Percentiles rank a stretch among this genome's conserved stretches.
These are phyloP conservation scores for Gobius niger DNA, from an alignment of 2,113 vertebrate species.

Conservation along the genomic window DNA sequence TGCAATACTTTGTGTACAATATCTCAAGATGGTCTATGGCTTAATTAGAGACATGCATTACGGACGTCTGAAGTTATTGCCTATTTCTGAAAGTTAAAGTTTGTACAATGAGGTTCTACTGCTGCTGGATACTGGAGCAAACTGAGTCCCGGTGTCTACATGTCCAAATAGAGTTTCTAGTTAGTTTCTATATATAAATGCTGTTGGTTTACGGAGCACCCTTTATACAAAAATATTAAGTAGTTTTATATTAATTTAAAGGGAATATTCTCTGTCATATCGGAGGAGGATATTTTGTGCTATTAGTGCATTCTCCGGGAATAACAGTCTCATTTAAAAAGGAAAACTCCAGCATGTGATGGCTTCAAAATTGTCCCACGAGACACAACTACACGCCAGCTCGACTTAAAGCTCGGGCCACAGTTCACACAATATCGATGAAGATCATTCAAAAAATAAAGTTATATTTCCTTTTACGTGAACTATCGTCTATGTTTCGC, in stretches of 20 bases:
- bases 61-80: not conserved
- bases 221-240: slow-evolving; percentile 28
- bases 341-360: slow-evolving; percentile 26
- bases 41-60: slow-evolving; percentile 22
- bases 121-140: slow-evolving; percentile 31
- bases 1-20: slow-evolving; percentile 41
- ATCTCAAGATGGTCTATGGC: slow-evolving; percentile 17
- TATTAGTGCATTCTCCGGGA: slow-evolving; percentile 15
- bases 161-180: not conserved
- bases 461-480: not conserved
- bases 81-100: not conserved
- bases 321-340: slow-evolving; percentile 44
- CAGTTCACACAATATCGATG: slow-evolving; percentile 11
- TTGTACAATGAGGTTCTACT: slow-evolving; percentile 37
- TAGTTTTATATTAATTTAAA: slow-evolving; percentile 11
- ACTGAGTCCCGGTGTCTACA: slow-evolving; percentile 27
- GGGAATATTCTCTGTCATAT: not conserved
- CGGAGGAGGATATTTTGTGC: slow-evolving; percentile 29
- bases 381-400: slow-evolving; percentile 2
- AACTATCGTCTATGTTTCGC: slow-evolving; percentile 75
- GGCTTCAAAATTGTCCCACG: slow-evolving; percentile 6
- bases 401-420: slow-evolving; percentile 25
- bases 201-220: slow-evolving; percentile 9
- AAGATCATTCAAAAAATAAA: too few relatives aligned
- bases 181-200: slow-evolving; percentile 2